Base-by-base conservation (phyloP, 2,888 invertebrate genomes). In the Thymelicus acteon region DNA sequence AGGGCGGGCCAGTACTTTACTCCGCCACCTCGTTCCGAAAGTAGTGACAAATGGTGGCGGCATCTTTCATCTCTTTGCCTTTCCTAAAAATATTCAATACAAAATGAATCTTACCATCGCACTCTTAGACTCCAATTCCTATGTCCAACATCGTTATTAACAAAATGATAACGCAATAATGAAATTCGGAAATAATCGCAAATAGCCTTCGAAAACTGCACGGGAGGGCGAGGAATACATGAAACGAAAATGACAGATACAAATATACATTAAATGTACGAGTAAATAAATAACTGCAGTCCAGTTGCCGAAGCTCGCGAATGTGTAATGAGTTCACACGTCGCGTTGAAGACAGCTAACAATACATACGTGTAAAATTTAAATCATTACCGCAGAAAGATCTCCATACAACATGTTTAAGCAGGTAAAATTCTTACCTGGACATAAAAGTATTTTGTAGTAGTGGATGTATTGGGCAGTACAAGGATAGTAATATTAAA, bases 1-100 rank as follows among this genome's bases (percentile, higher is more conserved):
- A 88, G 91, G 92, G 92, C 92, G 92, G 90, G 87, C 87, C 87
- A 79, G 81, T 81, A 85, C 86, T 86, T 89, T 86, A 86, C 86
- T 78, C 82, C 82, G 83, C 84, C 91, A 92, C 87, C 91, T 90
- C 89, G 87, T 91, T 89, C 87, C 88, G 78, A 91, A 90, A 89
- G 82, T 90, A 87, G 91, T 92, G 92, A 93, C 92, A 93, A 92
- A 92, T 93, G 92, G 88, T 85, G 79, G 88, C 93, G 93, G 93
- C 85, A 84, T 86, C 90, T 93, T 92, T 93, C 88, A 93, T 93
- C 91, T 91, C 87, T 81, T 85, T 78, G 74, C 73, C 79, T 78
- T 79, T 75, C 76, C 73, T 72, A 72, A 68, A 60, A 52, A 72
- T 72, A 68, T 44, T 65, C 80, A 79, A 67, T 60, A 77, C 70